Conservation (phyloP, 2,113 vertebrate species). For the Machaerirhynchus nigripectus region DNA sequence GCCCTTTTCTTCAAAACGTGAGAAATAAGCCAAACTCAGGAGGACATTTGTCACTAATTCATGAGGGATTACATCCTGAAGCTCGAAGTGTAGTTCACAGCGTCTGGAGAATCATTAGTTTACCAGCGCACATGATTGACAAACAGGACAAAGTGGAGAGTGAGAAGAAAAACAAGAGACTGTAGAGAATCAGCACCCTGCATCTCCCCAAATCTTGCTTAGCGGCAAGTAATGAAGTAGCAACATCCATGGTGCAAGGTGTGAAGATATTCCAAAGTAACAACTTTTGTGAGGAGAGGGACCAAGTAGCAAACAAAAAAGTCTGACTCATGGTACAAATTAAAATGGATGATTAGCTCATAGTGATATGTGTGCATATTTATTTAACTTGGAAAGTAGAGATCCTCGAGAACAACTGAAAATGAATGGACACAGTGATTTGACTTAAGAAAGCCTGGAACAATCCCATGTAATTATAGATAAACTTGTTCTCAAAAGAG, state of each 20-base stretch:
- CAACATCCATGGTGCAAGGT: not conserved
- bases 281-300: not conserved
- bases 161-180: not conserved
- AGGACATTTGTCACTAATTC: not conserved
- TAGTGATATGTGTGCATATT: not conserved
- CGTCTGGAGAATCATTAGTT: not conserved
- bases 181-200: not conserved
- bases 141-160: not conserved
- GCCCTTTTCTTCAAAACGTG: not conserved
- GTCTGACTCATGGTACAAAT: not conserved
- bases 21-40: not conserved
- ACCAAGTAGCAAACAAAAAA: not conserved
- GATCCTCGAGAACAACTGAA: not conserved
- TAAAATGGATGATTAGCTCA: not conserved
- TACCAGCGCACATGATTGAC: fast-evolving
- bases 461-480: not conserved
- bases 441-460: not conserved
- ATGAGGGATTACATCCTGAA: not conserved
- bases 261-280: not conserved
- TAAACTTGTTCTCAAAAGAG: not conserved
- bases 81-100: not conserved
- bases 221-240: not conserved
- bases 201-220: not conserved
- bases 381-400: not conserved
- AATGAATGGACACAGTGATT: not conserved